phyloP scores from a whole-genome alignment of 2,113 vertebrate genomes.

The Irena cyanogastra region DNA sequence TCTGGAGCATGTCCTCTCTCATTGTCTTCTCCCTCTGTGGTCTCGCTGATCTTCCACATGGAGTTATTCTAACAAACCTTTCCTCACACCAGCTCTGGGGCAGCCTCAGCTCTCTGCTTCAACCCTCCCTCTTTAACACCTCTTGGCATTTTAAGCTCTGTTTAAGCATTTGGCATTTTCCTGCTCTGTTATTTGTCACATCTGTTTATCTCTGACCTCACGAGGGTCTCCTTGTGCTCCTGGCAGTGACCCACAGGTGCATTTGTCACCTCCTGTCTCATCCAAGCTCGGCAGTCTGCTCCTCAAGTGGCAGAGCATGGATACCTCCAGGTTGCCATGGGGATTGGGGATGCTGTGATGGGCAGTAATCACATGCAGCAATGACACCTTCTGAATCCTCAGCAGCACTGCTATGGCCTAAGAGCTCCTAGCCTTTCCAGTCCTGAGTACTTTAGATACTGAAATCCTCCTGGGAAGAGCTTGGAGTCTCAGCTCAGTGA shows the following conservation, averaged over 20 bases:
- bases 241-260: rapidly evolving
- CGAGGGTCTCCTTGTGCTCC: rapidly evolving
- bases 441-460: neutral
- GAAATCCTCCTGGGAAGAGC: neutral
- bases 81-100: neutral
- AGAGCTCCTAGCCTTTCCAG: neutral
- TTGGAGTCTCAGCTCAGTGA: neutral
- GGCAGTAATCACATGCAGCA: rapidly evolving
- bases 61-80: neutral
- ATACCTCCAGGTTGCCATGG: neutral
- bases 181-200: rapidly evolving
- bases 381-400: neutral
- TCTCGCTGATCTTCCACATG: neutral
- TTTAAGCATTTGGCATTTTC: neutral
- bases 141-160: neutral
- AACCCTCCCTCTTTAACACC: neutral
- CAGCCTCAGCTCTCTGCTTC: rapidly evolving
- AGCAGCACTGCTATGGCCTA: neutral
- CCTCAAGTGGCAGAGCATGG: neutral
- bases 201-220: neutral
- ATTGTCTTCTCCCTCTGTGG: neutral
- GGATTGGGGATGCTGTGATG: neutral
- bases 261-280: neutral
- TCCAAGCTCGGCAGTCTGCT: neutral
- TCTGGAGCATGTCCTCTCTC: neutral